Base-by-base conservation (phyloP, 2,888 invertebrate genomes). In the Leucophenga maculata region DNA sequence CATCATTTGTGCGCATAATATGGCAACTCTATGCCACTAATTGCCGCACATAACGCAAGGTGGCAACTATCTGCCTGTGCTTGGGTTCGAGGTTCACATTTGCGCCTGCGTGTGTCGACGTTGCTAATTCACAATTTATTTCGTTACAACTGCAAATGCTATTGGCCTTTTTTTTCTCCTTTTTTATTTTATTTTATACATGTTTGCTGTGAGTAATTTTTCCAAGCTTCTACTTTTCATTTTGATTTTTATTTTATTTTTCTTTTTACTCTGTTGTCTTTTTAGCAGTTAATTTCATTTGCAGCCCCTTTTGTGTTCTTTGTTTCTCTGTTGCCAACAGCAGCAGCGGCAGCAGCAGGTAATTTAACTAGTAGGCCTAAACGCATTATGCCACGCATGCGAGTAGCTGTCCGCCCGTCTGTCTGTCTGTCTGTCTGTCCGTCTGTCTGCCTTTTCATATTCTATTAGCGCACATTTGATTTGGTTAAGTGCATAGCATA, bases 381-480 rank as follows among this genome's bases (percentile, higher is more conserved):
- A 64, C 46, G 62, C 62, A 64, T 64, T 64, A 64, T 46, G 62
- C 62, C 46, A 48, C 62, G 62, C 62, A 60, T 60, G 60, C 60
- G 44, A 16, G 11, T 11, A 39, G 6, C 26, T 26, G 14, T 16
- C 52, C 26, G 54, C 54, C 16, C 39, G 32, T 31, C 16, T 65
- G 31, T 11, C 32, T n/a, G 32, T 31, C 8, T n/a, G 57, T 31
- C 57, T 1, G 14, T 26, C 59, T 60, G 16, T 39, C 20, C 3
- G 22, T 8, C 20, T 14, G 4, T 46, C 22, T 64, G 44, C 22
- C 14, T 55, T 32, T 50, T 22, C 52, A 26, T 64, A 78, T 82
- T 82, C 54, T 77, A 79, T 75, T 74, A 77, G 75, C 72, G 73
- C 55, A 72, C 81, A 81, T 83, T 83, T 73, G 83, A 81, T 83